Base-by-base conservation (phyloP, 2,888 invertebrate genomes). In the Zhengitettix transpicula region DNA sequence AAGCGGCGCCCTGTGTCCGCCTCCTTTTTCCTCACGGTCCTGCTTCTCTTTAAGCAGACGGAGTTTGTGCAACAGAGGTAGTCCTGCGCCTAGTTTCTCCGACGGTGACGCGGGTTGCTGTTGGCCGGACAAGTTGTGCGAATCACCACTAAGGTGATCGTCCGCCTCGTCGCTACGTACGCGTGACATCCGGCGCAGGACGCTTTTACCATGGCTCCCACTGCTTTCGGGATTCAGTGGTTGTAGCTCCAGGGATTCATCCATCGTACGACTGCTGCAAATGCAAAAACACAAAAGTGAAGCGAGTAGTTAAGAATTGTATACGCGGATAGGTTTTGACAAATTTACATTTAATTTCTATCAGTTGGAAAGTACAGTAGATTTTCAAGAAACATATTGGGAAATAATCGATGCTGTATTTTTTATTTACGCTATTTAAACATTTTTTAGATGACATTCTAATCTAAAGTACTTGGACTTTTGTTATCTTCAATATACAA, bases 11-110 rank as follows among this genome's bases (percentile, higher is more conserved):
- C 56, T 52, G 16, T 57, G 59, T 63, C 75, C 76, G 28, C 28
- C 28, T 28, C 28, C 28, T 42, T 74, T 73, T 68, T 79, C 80
- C 71, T 81, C 81, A 67, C 78, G 77, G 66, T 85, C 86, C 74
- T 91, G 89, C 72, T 89, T 90, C 71, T 92, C 90, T 72, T 89
- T 90, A 0, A 92, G 78, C 53, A 91, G 74, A 68, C 88, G 84
- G 57, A 92, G 74, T 60, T 91, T 65, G 57, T 88, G 83, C 10
- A 92, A 73, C 40, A 92, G 73, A 0, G 91, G 92, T 58, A 91
- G 74, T 0, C 92, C 92, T 8, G 90, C 91, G 52, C 91, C 91
- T 62, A 91, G 80, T 17, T 61, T 61, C 44, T 56, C 56, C 55
- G 53, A 42, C 5, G 61, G 56, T 15, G 61, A 53, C 17, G 51